A percentile compares a stretch with the other conserved stretches of the same genome.
These are phyloP conservation scores for Panzeria rudis DNA, from an alignment of 2,888 invertebrate genomes.

Conservation along the genomic window DNA sequence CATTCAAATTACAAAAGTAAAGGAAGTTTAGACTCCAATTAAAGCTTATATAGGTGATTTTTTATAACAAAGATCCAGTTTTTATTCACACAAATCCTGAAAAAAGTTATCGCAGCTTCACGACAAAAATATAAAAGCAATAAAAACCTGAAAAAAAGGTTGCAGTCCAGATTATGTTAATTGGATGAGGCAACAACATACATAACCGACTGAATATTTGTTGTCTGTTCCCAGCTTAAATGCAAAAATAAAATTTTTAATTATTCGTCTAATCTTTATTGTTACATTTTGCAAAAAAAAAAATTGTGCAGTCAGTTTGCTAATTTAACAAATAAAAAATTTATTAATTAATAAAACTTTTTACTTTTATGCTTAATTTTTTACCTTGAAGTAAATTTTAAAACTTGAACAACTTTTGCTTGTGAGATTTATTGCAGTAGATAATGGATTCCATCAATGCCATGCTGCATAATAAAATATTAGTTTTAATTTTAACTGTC, in stretches of 20 bases:
- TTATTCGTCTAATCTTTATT: not conserved
- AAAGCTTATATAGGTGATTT: not conserved
- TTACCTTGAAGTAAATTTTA: conserved; percentile 4
- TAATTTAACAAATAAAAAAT: not conserved
- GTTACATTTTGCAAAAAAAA: not conserved
- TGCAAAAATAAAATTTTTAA: not conserved
- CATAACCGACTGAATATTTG: not conserved
- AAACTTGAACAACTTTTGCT: not conserved
- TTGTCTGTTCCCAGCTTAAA: not conserved
- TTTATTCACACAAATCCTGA: conserved; percentile 13
- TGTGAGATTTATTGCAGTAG: not conserved
- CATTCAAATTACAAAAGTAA: conserved; percentile 22
- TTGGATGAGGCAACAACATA: conserved; percentile 17
- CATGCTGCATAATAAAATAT: not conserved
- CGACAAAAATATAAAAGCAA: conserved; percentile 17
- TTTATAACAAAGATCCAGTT: conserved; percentile 43
- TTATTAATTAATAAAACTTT: not conserved
- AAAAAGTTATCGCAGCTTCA: conserved; percentile 18
- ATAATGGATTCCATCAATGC: not conserved
- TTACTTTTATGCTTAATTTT: not conserved
- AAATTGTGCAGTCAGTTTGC: not conserved
- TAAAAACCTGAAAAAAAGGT: conserved; percentile 9
- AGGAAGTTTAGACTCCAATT: conserved; percentile 36
- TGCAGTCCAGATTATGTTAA: conserved; percentile 23
- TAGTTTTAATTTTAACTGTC: not conserved